These are phyloP conservation scores for Synanthedon formicaeformis DNA, from an alignment of 2,888 invertebrate species.

Conservation along the genomic window DNA sequence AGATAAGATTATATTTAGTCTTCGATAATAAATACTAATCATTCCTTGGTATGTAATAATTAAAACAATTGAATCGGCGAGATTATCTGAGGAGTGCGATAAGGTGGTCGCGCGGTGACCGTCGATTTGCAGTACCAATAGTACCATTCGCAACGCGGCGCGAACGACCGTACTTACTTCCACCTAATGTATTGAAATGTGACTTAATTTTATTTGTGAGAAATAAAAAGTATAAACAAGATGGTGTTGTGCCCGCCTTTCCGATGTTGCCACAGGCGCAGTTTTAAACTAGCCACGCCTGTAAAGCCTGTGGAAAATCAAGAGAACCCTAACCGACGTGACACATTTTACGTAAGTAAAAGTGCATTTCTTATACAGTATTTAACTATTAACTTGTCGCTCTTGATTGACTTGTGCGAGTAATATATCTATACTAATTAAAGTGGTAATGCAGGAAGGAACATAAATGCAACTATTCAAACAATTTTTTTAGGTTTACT, in stretches of 20 bases:
- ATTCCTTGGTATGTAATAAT: conserved; percentile 59
- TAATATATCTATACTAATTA: no score
- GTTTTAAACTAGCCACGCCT: conserved; percentile 31
- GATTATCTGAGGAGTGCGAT: conserved; percentile 56
- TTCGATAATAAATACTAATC: conserved; percentile 57
- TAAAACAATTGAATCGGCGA: conserved; percentile 63
- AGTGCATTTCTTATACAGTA: no score
- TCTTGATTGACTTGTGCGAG: no score
- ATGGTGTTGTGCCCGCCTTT: conserved; percentile 65
- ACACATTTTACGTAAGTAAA: neutral
- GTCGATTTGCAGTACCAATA: conserved; percentile 1
- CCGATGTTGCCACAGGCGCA: conserved; percentile 46
- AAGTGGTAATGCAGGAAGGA: no score
- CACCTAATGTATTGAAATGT: neutral
- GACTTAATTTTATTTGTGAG: conserved; percentile 7
- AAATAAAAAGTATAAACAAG: conserved; percentile 10
- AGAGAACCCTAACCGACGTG: conserved; percentile 3
- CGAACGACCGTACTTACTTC: neutral
- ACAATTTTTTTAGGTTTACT: no score
- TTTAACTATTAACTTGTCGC: no score
- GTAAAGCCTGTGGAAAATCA: neutral
- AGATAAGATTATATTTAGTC: conserved; percentile 60
- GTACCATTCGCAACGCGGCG: neutral
- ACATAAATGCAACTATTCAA: no score
- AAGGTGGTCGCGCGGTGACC: conserved; percentile 41